Evolutionary conservation across 2,888 invertebrate genomes (phyloP).

Genomic region (Schizotus pectinicornis): DNA sequence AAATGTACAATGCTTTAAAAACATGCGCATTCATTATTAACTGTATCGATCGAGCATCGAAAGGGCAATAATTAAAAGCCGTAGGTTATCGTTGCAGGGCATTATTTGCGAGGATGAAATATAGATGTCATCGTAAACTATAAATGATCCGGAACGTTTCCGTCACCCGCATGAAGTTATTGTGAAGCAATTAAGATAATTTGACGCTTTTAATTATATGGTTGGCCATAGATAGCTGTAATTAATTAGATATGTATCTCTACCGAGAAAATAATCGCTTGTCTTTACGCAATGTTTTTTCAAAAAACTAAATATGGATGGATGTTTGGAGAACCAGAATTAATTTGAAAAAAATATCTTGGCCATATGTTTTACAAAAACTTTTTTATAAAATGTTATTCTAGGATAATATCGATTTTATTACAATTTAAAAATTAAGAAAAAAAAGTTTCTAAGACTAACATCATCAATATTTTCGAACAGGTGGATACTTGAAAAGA

Average conservation of each 20-base stretch:
- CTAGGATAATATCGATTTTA: too few relatives aligned
- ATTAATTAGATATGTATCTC: constrained; percentile 9
- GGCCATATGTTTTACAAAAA: too few relatives aligned
- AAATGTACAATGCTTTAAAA: constrained; percentile 27
- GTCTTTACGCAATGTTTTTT: background rate
- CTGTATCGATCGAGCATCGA: constrained; percentile 23
- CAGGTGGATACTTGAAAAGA: too few relatives aligned
- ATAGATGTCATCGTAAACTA: constrained; percentile 27
- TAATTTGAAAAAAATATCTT: too few relatives aligned
- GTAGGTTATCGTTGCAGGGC: constrained; percentile 21
- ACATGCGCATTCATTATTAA: constrained; percentile 28
- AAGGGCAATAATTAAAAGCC: constrained; percentile 29
- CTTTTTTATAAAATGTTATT: too few relatives aligned
- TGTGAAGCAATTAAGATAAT: constrained; percentile 22
- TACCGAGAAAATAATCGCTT: background rate
- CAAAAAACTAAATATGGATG: too few relatives aligned
- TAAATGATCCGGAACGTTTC: constrained; percentile 24
- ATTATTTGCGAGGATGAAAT: constrained; percentile 25
- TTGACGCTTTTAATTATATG: constrained; percentile 9
- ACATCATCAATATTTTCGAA: too few relatives aligned
- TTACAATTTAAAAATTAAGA: too few relatives aligned
- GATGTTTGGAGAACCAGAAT: background rate
- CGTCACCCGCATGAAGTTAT: constrained; percentile 14
- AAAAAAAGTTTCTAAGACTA: too few relatives aligned
- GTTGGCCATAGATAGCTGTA: background rate